Conservation (phyloP, 1,140 invertebrate species). For the Microplitis demolitor region DNA sequence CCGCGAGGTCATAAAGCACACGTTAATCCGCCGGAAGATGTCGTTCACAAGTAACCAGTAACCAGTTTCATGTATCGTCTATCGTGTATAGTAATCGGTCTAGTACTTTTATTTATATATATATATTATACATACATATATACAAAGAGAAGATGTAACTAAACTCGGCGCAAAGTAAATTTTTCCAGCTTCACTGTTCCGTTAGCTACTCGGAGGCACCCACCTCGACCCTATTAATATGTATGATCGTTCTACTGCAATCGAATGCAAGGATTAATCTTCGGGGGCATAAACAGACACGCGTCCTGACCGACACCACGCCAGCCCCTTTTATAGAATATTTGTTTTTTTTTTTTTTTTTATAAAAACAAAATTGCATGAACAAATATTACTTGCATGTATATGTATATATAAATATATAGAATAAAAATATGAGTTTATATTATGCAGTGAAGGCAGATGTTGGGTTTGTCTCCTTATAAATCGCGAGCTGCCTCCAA, state of each 20-base stretch:
- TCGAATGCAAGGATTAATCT: conserved; percentile 37
- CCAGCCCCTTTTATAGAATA: neutral
- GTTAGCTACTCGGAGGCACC: conserved; percentile 24
- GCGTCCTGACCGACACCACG: neutral
- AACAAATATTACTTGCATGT: too few relatives aligned
- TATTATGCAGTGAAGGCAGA: conserved; percentile 31
- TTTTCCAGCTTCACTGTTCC: neutral
- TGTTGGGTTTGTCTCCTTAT: conserved; percentile 45
- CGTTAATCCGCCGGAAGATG: neutral
- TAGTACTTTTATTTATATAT: neutral
- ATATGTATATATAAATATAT: too few relatives aligned
- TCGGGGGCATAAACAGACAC: conserved; percentile 31
- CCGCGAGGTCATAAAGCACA: too few relatives aligned
- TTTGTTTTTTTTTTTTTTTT: neutral
- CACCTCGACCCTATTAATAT: conserved; percentile 47
- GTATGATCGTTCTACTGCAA: conserved; percentile 46
- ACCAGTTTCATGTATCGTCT: too few relatives aligned
- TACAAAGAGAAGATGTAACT: conserved; percentile 19
- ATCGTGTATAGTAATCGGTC: too few relatives aligned
- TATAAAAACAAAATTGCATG: too few relatives aligned
- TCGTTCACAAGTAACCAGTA: neutral
- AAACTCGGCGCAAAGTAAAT: neutral
- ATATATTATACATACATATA: neutral
- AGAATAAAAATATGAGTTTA: neutral
- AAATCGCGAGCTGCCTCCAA: conserved; percentile 45